Evolutionary conservation across 2,113 vertebrate species (phyloP).

Genomic region (Colaptes auratus): DNA sequence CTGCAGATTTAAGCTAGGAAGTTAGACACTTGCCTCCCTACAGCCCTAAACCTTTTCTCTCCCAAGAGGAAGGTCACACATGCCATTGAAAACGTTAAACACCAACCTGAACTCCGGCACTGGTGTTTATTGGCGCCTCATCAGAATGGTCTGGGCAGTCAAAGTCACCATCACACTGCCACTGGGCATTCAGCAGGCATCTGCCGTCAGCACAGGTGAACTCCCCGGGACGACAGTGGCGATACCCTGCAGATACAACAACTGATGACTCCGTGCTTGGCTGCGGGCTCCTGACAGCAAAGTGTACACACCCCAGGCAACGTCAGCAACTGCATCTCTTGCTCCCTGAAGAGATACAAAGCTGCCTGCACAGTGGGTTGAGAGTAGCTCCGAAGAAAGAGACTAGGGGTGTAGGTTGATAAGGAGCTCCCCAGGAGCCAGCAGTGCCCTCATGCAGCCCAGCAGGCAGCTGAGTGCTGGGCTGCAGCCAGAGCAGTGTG

Average conservation of each 20-base stretch:
- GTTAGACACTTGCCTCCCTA: neutral
- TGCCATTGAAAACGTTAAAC: neutral
- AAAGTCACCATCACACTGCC: slow-evolving; percentile 95
- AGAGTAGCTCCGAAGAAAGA: too few relatives aligned
- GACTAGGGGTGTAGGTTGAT: too few relatives aligned
- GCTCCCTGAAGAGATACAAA: neutral
- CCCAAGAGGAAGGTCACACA: neutral
- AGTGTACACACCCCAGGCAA: neutral
- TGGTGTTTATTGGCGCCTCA: slow-evolving; percentile 91
- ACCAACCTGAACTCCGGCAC: slow-evolving; percentile 89
- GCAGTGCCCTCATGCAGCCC: too few relatives aligned
- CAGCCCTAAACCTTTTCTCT: neutral
- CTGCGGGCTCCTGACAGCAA: fast-evolving
- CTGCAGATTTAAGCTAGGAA: fast-evolving
- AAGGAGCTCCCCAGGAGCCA: too few relatives aligned
- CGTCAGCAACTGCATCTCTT: neutral
- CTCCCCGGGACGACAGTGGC: slow-evolving; percentile 86
- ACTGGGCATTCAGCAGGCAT: slow-evolving; percentile 90
- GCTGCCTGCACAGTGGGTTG: too few relatives aligned
- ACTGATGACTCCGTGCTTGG: neutral
- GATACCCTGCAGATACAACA: slow-evolving; percentile 80
- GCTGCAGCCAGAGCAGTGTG: too few relatives aligned
- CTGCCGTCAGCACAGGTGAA: slow-evolving; percentile 93
- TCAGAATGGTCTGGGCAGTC: slow-evolving; percentile 96
- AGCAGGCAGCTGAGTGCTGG: too few relatives aligned